phyloP scores from a whole-genome alignment of 2,888 invertebrate species.

The Ophion costatus region DNA sequence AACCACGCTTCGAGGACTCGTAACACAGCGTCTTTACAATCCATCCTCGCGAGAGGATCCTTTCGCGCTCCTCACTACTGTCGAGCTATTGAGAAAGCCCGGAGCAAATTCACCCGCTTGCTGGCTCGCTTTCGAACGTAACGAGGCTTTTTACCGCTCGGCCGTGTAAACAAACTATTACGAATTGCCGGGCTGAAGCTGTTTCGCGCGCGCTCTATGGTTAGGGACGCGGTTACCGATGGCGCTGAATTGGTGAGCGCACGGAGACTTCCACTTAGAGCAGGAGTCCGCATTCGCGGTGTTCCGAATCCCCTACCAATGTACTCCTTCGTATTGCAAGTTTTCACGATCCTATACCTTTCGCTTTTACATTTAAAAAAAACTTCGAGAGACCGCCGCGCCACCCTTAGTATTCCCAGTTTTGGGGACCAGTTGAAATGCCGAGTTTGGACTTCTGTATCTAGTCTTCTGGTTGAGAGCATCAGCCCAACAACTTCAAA shows the following conservation, averaged over 20 bases:
- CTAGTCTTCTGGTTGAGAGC: not conserved
- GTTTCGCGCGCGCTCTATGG: constrained; percentile 31
- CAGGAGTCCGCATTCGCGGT: constrained; percentile 4
- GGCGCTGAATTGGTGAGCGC: constrained; percentile 52
- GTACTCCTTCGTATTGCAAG: too few species aligned
- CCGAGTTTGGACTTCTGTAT: not conserved
- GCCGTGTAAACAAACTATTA: constrained; percentile 67
- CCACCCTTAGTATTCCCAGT: too few species aligned
- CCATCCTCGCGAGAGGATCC: constrained; percentile 47
- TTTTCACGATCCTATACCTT: too few species aligned
- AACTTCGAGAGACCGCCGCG: too few species aligned
- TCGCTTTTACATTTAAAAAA: too few species aligned
- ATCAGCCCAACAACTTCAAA: not conserved
- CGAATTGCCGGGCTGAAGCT: constrained; percentile 56
- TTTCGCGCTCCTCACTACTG: not conserved
- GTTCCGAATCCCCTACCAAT: not conserved
- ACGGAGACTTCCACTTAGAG: not conserved
- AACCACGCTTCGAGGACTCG: constrained; percentile 25
- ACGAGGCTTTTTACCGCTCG: constrained; percentile 64
- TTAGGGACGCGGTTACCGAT: constrained; percentile 22
- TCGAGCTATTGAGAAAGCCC: not conserved
- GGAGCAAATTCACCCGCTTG: constrained; percentile 57
- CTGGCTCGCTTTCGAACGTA: constrained; percentile 54
- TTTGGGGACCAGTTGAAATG: too few species aligned
- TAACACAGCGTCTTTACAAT: constrained; percentile 55